Base-by-base conservation (phyloP, 1,140 invertebrate species). In the Helicoverpa zea region DNA sequence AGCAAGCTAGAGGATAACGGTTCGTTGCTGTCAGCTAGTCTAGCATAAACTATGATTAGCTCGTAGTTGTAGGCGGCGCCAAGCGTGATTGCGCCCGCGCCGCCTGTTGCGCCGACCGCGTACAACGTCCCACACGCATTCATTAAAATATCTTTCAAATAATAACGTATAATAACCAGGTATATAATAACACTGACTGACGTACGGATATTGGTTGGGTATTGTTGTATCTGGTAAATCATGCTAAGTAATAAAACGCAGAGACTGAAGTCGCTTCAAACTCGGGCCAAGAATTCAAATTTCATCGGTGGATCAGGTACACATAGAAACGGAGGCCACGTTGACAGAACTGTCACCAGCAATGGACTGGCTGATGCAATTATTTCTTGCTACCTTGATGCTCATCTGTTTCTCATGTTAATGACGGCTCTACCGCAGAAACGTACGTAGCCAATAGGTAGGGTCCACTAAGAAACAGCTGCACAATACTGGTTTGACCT, bases 31-130 rank as follows among this genome's bases (percentile, higher is more conserved):
- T 68, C 52, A 51, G 16, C 77, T 56, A 70, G 77, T 79, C 51
- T 68, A 68, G 64, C 77, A 68, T 79, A 79, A 79, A 79, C 63
- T 70, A 79, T 79, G 77, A 79, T 79, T 79, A 79, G 51, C 64
- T 30, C 18, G 61, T 51, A 63, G 56, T 56, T 70, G 64, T 75
- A 75, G 73, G 73, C 73, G 77, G 77, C 77, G 77, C 77, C 59
- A 70, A 70, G 63, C 77, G 30, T 58, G 64, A 79, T 79, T 79
- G 77, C 64, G 51, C 59, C 35, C 29, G 35, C 43, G 56, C 61
- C 51, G 76, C 76, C 13, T 29, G 35, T 49, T 59, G 76, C 76
- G 61, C 49, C 52, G 63, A 23, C n/a, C 52, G 14, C 59, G 47
- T 16, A 16, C 52, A 23, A 16, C 59, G 11, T 64, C 74, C 74